Base-by-base conservation (phyloP, 2,797 vertebrate genomes). In the Acropternis orthonyx region DNA sequence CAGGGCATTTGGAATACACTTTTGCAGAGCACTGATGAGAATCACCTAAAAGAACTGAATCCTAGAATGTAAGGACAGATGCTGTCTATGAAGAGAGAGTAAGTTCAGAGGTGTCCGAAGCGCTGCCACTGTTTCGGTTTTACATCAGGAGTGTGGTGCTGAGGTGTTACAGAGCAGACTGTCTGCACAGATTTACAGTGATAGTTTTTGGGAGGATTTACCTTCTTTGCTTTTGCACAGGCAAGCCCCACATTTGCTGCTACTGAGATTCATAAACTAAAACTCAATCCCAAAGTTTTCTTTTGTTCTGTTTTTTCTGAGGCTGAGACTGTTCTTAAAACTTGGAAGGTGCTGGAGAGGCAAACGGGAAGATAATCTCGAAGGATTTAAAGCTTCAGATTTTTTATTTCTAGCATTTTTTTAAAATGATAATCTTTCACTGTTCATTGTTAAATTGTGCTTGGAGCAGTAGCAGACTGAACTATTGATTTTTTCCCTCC, bases 401-500 rank as follows among this genome's bases (percentile, higher is more conserved):
- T 74, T 89, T 87, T 78, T 9, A 68, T 82, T 62, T 91, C 37
- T 77, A 65, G 62, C 39, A 78, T 84, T 85, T 69, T 56, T 2
- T 1, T 4, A 12, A 58, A 85, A 88, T 41, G 2, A 76, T n/a
- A 66, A 28, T 72, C 16, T 91, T 61, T 90, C 81, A 93, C 39
- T 0, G 0, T 51, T 62, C 68, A 41, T 5, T 37, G 52, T 52
- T 94, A 56, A 80, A 93, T 89, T 88, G 72, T 19, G 91, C 85
- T 93, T 68, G 69, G 86, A 97, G 96, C 21, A 0, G 75, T 39
- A 87, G 83, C 27, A 79, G 55, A 39, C 81, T 72, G 88, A 88
- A 81, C 85, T 77, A 48, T 66, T 77, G 28, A 95, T 94, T 69
- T 96, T 96, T 94, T 88, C 95, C 82, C 85, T 92, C 91, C 69